Evolutionary conservation across 2,888 invertebrate species (phyloP).

Genomic region (Periphyllus acericola): DNA sequence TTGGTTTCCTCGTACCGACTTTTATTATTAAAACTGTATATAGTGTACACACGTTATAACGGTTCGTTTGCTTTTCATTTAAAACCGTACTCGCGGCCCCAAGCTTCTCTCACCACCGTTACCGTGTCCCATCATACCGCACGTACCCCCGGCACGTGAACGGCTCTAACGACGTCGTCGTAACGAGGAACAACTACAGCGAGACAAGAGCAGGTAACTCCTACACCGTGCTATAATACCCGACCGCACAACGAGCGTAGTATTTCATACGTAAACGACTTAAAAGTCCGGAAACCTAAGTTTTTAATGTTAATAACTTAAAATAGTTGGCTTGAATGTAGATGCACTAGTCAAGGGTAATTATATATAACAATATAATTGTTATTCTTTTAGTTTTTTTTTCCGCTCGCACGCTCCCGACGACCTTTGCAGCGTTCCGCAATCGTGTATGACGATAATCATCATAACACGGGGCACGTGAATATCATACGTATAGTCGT

Average conservation of each 20-base stretch:
- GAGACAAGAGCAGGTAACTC: too few species aligned
- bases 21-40: conserved; percentile 7
- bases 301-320: conserved; percentile 31
- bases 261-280: background rate
- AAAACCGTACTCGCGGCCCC: background rate
- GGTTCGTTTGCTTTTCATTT: conserved; percentile 48
- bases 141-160: too few species aligned
- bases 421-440: background rate
- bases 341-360: conserved; percentile 10
- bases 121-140: background rate
- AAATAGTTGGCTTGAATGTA: background rate
- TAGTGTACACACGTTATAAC: too few species aligned
- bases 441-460: background rate
- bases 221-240: background rate
- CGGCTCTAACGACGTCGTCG: conserved; percentile 15
- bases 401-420: background rate
- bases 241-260: background rate
- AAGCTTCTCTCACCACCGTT: background rate
- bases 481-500: background rate
- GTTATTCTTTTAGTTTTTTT: background rate
- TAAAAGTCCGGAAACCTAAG: conserved; percentile 3
- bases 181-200: too few species aligned
- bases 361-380: background rate
- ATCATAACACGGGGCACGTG: background rate
- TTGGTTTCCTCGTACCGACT: background rate